phyloP scores from a whole-genome alignment of 2,797 vertebrate species.

The Coranthus polyacanthus region DNA sequence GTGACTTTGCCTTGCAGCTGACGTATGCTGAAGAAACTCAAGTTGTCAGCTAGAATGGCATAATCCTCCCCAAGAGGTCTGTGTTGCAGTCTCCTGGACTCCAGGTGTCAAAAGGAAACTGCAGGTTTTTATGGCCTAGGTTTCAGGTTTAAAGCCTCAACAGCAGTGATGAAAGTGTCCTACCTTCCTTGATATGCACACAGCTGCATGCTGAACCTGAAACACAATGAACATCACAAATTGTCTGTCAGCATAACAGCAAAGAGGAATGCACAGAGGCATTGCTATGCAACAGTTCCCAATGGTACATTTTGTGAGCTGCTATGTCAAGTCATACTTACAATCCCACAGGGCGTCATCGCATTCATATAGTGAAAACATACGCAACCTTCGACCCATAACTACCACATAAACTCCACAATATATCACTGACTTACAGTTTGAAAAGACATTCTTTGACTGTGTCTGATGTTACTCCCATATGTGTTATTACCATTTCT shows the following conservation, averaged over 20 bases:
- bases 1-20: constrained; percentile 52
- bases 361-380: constrained; percentile 6
- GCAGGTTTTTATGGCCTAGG: constrained; percentile 18
- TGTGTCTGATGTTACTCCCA: background rate
- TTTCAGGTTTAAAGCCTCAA: constrained; percentile 55
- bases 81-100: constrained; percentile 42
- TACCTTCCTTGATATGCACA: constrained; percentile 59
- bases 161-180: constrained; percentile 30
- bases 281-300: constrained; percentile 14
- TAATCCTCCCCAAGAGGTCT: constrained; percentile 67
- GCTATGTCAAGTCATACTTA: constrained; percentile 11
- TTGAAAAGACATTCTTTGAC: background rate
- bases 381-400: constrained; percentile 1
- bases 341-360: background rate
- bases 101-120: constrained; percentile 35
- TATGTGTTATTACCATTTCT: background rate
- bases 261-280: constrained; percentile 10
- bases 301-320: constrained; percentile 19
- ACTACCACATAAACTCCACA: background rate
- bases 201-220: constrained; percentile 77
- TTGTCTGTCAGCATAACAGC: constrained; percentile 8
- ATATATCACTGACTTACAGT: background rate
- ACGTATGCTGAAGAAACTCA: constrained; percentile 51
- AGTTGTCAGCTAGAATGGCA: constrained; percentile 73
- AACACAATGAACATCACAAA: constrained; percentile 45